A percentile compares a stretch with the other conserved stretches of the same genome.
Conservation (phyloP, 2,113 vertebrate genomes). For the Thomomys bottae region DNA sequence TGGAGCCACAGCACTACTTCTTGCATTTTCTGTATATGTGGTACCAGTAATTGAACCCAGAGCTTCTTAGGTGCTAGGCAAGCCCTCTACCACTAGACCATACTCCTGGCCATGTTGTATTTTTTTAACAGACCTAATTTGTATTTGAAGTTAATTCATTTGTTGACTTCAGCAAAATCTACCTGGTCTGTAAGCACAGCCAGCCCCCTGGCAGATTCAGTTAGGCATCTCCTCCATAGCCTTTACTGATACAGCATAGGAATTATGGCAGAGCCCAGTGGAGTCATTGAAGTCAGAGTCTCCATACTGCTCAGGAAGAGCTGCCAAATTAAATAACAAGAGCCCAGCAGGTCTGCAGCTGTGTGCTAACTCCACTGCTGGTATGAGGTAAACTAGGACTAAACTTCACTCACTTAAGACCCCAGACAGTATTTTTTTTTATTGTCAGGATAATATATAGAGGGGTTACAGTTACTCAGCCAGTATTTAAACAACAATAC, state of each 20-base stretch:
- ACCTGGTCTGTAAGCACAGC: background rate
- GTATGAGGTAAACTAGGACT: slow-evolving; percentile 77
- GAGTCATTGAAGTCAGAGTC: slow-evolving; percentile 69
- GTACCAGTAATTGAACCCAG: no score
- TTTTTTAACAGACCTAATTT: background rate
- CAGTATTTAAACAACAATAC: slow-evolving; percentile 70
- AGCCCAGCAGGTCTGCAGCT: slow-evolving; percentile 73
- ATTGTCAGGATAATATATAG: no score
- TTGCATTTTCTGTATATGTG: no score
- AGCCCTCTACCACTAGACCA: no score
- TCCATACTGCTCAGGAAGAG: slow-evolving; percentile 73
- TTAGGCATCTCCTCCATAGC: slow-evolving; percentile 29
- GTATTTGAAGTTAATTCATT: background rate
- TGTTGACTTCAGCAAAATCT: background rate
- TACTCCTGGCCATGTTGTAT: no score
- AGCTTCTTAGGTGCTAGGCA: no score
- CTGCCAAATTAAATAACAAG: slow-evolving; percentile 77
- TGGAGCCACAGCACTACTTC: no score
- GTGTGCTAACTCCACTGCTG: slow-evolving; percentile 70
- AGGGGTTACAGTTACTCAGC: no score
- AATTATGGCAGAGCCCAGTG: slow-evolving; percentile 73
- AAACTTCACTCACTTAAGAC: slow-evolving; percentile 71
- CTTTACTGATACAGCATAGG: slow-evolving; percentile 56
- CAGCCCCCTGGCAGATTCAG: slow-evolving; percentile 13
- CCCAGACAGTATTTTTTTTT: slow-evolving; percentile 70